Evolutionary conservation across 2,888 invertebrate genomes (phyloP), one percentile per base, ranked within the genome.

Genomic region (Amphipyra berbera): DNA sequence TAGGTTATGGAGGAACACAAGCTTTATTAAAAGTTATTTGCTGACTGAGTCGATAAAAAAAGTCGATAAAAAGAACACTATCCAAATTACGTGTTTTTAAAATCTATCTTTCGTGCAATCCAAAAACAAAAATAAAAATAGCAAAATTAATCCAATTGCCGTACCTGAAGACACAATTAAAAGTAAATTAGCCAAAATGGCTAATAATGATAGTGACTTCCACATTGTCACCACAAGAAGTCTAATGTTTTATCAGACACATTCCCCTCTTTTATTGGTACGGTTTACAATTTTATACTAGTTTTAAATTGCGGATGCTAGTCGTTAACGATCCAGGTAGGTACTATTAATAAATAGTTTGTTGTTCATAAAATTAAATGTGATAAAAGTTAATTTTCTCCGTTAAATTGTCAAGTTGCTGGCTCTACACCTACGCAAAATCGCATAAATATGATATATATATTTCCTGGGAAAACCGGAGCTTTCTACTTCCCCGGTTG

Each of bases 201-300:
- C 55, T 42, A 78, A 47, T 48, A 59, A 12, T 37, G 56, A 6
- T 37, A 70, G 67, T 55, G 48, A 58, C 65, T 75, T 73, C 76
- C 78, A 73, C 81, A 82, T 81, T 37, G 48, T 63, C 44, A 68
- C 71, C 48, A 38, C 38, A 42, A 8, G 14, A 45, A 33, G 27
- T 40, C 7, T 46, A 52, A 56, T 47, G 47, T 40, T 47, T 10
- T 40, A 21, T 42, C 5, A 27, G 8, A n/a, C 6, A 21, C 10
- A 13, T 6, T 30, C 13, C n/a, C 38, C 33, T 37, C 41, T 72
- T 76, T 53, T 78, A 68, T 76, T 76, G 2, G 6, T 7, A 42
- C 5, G 27, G 9, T 35, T 50, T 1, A 46, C 40, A 12, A 46
- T 49, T 54, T 48, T 12, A 56, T 42, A 54, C 30, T 38, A 41